A percentile compares a stretch with the other conserved stretches of the same genome.
Conservation (phyloP, 1,140 invertebrate species). For the Akabosia matsudoensis region DNA sequence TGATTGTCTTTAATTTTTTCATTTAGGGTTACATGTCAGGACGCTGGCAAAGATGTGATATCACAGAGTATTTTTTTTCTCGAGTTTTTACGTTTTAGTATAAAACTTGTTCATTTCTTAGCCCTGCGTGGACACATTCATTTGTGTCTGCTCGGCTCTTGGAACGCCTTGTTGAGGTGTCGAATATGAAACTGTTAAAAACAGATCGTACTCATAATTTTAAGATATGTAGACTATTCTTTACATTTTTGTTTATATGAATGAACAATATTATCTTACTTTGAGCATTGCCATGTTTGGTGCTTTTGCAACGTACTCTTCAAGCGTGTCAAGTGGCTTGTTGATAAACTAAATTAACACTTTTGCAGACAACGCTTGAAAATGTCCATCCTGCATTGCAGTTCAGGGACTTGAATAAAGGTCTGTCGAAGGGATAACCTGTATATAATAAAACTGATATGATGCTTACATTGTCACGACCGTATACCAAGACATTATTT, state of each 20-base stretch:
- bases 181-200: neutral
- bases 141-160: neutral
- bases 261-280: neutral
- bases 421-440: neutral
- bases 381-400: neutral
- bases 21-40: too few species aligned
- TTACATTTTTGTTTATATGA: neutral
- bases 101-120: neutral
- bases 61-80: too few species aligned
- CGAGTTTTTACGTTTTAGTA: neutral
- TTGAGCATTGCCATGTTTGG: slow-evolving; percentile 6
- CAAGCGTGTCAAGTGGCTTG: neutral
- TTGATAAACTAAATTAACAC: neutral
- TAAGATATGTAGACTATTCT: neutral
- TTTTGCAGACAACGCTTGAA: neutral
- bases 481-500: neutral
- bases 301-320: neutral
- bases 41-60: too few species aligned
- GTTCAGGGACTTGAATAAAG: neutral
- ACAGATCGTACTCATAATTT: neutral
- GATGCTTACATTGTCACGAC: neutral
- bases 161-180: neutral
- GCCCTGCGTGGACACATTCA: neutral
- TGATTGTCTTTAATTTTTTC: too few species aligned
- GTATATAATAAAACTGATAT: neutral